Conservation (phyloP, 2,797 vertebrate species). For the Potorous gilbertii region DNA sequence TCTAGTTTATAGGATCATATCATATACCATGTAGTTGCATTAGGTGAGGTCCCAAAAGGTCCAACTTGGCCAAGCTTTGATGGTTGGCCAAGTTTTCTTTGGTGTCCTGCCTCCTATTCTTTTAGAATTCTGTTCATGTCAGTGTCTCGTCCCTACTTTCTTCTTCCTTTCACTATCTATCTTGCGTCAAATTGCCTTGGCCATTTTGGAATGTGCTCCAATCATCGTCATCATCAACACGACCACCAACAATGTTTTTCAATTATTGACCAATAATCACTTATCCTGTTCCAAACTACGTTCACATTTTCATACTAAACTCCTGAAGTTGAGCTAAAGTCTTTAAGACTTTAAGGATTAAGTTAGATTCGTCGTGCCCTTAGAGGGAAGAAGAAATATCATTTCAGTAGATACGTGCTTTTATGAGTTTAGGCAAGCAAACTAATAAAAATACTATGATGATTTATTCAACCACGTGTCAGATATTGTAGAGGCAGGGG, state of each 20-base stretch:
- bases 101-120: neutral
- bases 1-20: constrained; percentile 22
- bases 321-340: neutral
- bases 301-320: neutral
- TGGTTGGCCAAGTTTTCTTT: neutral
- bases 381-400: neutral
- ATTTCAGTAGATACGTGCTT: neutral
- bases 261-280: neutral
- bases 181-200: neutral
- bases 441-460: neutral
- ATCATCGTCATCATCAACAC: neutral
- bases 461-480: neutral
- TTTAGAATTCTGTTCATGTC: neutral
- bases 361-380: neutral
- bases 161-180: neutral
- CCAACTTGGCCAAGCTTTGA: constrained; percentile 2
- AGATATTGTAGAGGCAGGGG: neutral
- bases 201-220: neutral
- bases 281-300: neutral
- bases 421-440: neutral
- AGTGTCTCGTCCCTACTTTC: neutral
- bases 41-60: neutral
- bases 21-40: neutral
- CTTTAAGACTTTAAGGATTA: neutral
- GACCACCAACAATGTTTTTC: neutral